Evolutionary conservation across 2,113 vertebrate genomes (phyloP).

Genomic region (Megatriorchis doriae): DNA sequence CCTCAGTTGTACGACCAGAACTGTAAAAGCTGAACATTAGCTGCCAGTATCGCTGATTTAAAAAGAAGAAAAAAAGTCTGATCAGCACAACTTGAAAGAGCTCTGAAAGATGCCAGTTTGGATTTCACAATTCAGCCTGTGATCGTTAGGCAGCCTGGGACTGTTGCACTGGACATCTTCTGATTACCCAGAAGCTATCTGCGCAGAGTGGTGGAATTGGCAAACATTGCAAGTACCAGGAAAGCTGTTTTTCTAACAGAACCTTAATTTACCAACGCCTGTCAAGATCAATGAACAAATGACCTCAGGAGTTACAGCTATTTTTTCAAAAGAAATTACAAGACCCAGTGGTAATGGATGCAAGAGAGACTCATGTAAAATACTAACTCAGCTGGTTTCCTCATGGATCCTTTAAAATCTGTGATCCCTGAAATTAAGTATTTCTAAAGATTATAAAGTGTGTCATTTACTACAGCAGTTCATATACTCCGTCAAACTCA

Average conservation of each 20-base stretch:
- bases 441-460: neutral
- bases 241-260: neutral
- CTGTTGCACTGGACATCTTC: neutral
- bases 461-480: neutral
- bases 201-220: neutral
- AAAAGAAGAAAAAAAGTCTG: neutral
- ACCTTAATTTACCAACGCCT: neutral
- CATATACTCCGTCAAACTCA: neutral
- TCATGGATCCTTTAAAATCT: neutral
- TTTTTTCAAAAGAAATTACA: neutral
- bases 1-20: neutral
- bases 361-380: neutral
- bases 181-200: neutral
- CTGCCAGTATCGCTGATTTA: neutral
- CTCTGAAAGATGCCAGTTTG: neutral
- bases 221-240: neutral
- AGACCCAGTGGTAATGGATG: neutral
- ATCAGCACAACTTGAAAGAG: neutral
- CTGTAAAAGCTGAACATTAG: neutral
- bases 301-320: neutral
- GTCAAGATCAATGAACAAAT: neutral
- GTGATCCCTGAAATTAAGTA: neutral
- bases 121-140: neutral
- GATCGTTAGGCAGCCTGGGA: accelerated
- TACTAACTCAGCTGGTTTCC: neutral